Conservation (phyloP, 2,888 invertebrate species). For the Osmoderma eremita region DNA sequence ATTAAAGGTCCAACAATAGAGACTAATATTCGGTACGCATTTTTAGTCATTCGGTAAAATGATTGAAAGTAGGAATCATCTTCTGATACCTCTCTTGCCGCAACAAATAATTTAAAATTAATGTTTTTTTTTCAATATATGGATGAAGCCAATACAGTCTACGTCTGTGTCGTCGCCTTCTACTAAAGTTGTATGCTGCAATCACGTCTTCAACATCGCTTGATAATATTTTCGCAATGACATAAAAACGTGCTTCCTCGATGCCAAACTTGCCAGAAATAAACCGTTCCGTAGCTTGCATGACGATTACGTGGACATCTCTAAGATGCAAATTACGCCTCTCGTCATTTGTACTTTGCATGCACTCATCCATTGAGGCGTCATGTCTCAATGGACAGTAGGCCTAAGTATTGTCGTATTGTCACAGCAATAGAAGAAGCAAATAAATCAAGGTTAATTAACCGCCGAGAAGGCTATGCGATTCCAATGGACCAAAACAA, state of each 20-base stretch:
- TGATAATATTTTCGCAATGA: constrained; percentile 31
- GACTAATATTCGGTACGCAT: constrained; percentile 1
- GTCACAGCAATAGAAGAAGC: too few species aligned
- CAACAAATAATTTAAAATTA: constrained; percentile 26
- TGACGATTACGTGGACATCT: too few species aligned
- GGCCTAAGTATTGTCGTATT: too few species aligned
- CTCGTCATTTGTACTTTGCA: too few species aligned
- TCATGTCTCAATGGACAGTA: too few species aligned
- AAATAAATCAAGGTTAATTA: too few species aligned
- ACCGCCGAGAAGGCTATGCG: too few species aligned
- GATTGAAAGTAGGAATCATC: constrained; percentile 20
- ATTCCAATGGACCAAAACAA: too few species aligned
- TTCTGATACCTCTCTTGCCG: constrained; percentile 23
- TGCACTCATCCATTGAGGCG: too few species aligned
- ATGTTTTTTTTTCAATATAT: constrained; percentile 23
- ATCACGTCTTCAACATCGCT: constrained; percentile 15
- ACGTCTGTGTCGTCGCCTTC: constrained; percentile 13
- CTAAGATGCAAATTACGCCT: too few species aligned
- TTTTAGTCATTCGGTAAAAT: constrained; percentile 24
- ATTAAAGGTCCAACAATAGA: constrained; percentile 7
- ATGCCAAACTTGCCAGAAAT: constrained; percentile 7
- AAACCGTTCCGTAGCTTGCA: too few species aligned
- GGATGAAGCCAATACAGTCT: constrained; percentile 27
- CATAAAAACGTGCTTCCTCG: constrained; percentile 17
- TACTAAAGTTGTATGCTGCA: constrained; percentile 6